phyloP scores from a whole-genome alignment of 92 coral and sea anemone species.

The Epizoanthus fatuus region DNA sequence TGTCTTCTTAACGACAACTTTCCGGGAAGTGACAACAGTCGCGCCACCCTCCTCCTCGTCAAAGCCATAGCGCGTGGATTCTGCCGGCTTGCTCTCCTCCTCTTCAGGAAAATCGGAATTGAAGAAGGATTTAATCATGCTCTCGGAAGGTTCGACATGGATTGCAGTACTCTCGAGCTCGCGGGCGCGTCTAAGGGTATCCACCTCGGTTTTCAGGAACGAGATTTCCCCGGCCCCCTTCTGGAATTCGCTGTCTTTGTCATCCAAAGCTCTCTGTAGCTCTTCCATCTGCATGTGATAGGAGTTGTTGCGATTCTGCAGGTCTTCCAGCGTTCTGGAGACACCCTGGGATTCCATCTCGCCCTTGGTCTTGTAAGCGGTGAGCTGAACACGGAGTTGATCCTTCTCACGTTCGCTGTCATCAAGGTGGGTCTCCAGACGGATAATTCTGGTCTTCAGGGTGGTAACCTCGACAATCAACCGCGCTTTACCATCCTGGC shows the following conservation, averaged over 20 bases:
- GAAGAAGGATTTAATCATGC: conserved; percentile 63
- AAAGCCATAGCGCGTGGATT: conserved; percentile 65
- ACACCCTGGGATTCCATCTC: conserved; percentile 69
- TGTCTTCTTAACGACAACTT: conserved; percentile 38
- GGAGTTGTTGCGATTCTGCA: conserved; percentile 80
- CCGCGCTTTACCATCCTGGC: conserved; percentile 83
- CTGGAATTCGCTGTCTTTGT: conserved; percentile 41
- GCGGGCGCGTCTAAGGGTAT: conserved; percentile 56
- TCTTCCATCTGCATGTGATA: conserved; percentile 73
- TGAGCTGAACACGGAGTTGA: conserved; percentile 72
- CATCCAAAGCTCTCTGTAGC: conserved; percentile 48
- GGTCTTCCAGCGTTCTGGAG: conserved; percentile 76
- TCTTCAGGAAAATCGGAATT: conserved; percentile 30
- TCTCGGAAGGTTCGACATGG: conserved; percentile 40
- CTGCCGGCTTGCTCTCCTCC: conserved; percentile 37
- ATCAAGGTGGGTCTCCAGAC: conserved; percentile 81
- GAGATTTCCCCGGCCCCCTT: conserved; percentile 54
- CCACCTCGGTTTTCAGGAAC: conserved; percentile 54
- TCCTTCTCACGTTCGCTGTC: conserved; percentile 86
- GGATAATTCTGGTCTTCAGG: conserved; percentile 67
- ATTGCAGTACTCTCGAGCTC: conserved; percentile 51
- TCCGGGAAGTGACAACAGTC: conserved; percentile 32
- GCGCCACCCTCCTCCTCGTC: conserved; percentile 53
- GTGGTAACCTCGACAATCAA: conserved; percentile 79
- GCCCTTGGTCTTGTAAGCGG: conserved; percentile 65